Evolutionary conservation across 2,888 invertebrate genomes (phyloP).

Genomic region (Helicoverpa assulta): DNA sequence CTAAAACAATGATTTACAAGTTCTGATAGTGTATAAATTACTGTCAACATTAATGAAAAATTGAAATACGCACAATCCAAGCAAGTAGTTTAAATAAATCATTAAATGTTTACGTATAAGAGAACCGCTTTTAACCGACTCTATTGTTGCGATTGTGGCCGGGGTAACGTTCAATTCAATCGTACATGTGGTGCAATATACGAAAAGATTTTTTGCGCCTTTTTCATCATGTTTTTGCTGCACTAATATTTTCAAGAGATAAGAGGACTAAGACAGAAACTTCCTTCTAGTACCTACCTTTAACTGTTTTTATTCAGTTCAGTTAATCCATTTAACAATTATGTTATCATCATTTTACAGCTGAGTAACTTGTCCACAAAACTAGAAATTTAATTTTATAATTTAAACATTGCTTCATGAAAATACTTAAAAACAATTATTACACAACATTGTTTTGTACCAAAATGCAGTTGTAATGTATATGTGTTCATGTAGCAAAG

Average conservation of each 20-base stretch:
- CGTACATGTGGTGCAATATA: slow-evolving; percentile 35
- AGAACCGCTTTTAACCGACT: slow-evolving; percentile 44
- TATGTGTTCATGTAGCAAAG: too few relatives aligned
- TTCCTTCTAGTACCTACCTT: not conserved
- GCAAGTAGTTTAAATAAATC: not conserved
- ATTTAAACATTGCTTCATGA: too few relatives aligned
- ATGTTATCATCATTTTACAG: not conserved
- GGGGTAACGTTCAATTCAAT: slow-evolving; percentile 16
- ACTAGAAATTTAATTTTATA: not conserved
- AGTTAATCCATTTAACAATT: not conserved
- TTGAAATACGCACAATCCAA: not conserved
- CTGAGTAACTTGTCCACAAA: not conserved
- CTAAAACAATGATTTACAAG: slow-evolving; percentile 27
- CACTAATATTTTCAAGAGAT: not conserved
- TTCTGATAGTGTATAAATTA: not conserved
- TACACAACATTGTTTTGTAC: too few relatives aligned
- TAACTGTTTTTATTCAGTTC: not conserved
- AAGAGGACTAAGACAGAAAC: not conserved
- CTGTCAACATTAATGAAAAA: not conserved
- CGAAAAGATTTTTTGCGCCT: slow-evolving; percentile 1
- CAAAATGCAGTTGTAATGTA: too few relatives aligned
- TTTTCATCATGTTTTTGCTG: not conserved
- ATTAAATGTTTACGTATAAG: slow-evolving; percentile 47
- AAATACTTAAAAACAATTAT: too few relatives aligned
- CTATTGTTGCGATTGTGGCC: slow-evolving; percentile 45